Evolutionary conservation across 2,797 vertebrate species (phyloP).

Genomic region (Rhabdomys pumilio): DNA sequence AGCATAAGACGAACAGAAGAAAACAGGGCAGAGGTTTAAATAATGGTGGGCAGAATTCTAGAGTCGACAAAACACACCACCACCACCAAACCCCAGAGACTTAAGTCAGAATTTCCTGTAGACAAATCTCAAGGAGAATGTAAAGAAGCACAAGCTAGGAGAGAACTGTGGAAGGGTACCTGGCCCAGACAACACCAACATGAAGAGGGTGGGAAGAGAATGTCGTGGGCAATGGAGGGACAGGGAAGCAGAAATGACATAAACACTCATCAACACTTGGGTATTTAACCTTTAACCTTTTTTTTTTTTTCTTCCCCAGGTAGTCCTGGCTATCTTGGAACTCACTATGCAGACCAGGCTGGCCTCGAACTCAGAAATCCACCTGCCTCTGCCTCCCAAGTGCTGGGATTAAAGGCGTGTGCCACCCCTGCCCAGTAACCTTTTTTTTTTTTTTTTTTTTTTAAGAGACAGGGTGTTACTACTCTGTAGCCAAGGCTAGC

Average conservation of each 20-base stretch:
- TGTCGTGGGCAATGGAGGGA: neutral
- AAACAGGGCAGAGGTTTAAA: neutral
- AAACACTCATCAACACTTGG: neutral
- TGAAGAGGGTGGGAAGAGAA: neutral
- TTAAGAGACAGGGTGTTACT: neutral
- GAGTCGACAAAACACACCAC: neutral
- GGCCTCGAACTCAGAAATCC: too few relatives aligned
- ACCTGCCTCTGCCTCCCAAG: too few relatives aligned
- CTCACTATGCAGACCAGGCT: too few relatives aligned
- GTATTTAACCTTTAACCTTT: neutral
- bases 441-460: too few relatives aligned
- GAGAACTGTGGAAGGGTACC: neutral
- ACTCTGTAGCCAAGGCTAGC: neutral
- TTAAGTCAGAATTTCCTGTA: neutral
- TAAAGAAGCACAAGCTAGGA: neutral
- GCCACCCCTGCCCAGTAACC: too few relatives aligned
- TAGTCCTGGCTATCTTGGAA: too few relatives aligned
- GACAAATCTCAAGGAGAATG: neutral
- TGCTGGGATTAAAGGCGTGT: too few relatives aligned
- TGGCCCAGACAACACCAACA: neutral
- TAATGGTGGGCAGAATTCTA: neutral
- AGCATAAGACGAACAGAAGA: neutral
- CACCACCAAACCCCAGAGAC: neutral
- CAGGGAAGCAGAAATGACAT: neutral
- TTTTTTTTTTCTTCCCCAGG: too few relatives aligned